phyloP scores from a whole-genome alignment of 2,888 invertebrate genomes.

The Actias luna region DNA sequence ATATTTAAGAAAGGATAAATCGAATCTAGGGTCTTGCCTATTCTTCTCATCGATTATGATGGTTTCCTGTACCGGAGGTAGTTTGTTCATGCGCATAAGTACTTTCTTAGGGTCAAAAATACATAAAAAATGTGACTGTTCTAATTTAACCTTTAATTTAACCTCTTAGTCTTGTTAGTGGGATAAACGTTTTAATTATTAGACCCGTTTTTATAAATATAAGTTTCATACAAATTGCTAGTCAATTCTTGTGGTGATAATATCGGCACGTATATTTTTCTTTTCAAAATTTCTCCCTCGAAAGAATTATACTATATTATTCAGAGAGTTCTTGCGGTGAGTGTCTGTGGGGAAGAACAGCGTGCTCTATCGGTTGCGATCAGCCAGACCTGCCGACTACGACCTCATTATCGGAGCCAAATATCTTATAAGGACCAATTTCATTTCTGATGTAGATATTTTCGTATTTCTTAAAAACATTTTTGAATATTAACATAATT shows the following conservation, averaged over 20 bases:
- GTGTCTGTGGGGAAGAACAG: conserved; percentile 16
- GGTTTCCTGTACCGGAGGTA: too few relatives aligned
- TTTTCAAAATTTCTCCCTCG: conserved; percentile 14
- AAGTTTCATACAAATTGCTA: background rate
- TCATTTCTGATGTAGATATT: conserved; percentile 32
- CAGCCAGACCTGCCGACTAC: conserved; percentile 25
- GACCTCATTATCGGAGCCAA: conserved; percentile 33
- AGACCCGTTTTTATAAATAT: background rate
- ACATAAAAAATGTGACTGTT: too few relatives aligned
- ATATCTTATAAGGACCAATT: conserved; percentile 46
- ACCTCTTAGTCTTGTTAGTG: background rate
- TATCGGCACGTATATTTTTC: background rate
- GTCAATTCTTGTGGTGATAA: background rate
- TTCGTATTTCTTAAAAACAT: conserved; percentile 5
- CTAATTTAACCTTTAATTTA: background rate
- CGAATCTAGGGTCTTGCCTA: too few relatives aligned
- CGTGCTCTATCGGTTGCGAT: conserved; percentile 43
- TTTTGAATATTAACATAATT: background rate
- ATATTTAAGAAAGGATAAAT: too few relatives aligned
- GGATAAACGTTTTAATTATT: background rate
- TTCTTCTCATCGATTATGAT: too few relatives aligned
- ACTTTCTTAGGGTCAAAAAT: too few relatives aligned
- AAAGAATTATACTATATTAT: conserved; percentile 21
- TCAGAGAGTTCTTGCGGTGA: conserved; percentile 19
- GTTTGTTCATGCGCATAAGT: too few relatives aligned